Evolutionary conservation across 2,888 invertebrate species (phyloP), one percentile per base, ranked within the genome.

Genomic region (Dasypogon diadema): DNA sequence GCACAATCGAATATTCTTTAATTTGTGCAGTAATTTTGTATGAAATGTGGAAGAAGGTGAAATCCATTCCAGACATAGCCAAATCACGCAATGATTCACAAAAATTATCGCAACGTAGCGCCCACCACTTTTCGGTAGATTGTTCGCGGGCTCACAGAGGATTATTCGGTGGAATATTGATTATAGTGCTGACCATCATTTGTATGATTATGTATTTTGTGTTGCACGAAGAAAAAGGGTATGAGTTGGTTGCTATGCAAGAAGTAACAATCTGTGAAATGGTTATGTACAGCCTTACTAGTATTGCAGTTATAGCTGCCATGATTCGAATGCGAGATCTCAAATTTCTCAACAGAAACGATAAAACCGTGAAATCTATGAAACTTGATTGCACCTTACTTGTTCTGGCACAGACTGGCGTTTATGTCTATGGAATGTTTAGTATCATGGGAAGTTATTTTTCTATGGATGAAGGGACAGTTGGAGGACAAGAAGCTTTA

Each of bases 201-300:
- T 92, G 93, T 12, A 89, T 96, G 77, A 95, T 97, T 74, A 92
- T 96, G 89, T 96, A 96, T 87, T 96, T 96, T 84, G 96, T 96
- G 0, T 87, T 97, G 60, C 92, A 91, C 74, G 90, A 89, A 76
- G 89, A 89, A 79, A 89, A 89, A 0, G 87, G 88, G 2, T 91
- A 90, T 77, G 89, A 90, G 68, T 87, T 87, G 60, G 87, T 91
- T 37, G 92, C 93, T 3, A 90, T 93, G 77, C 89, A 92, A 74
- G 91, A 93, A 85, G 92, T 93, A 1, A 93, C 93, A 78, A 88
- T 93, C 60, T 92, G 92, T 82, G 95, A 95, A 83, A 87, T 93
- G 30, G 86, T 91, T 22, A 87, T 95, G 65, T 94, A 95, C 83
- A 86, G 90, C 2, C 84, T 93, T 77, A 91, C 92, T n/a, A 87